Base-by-base conservation (phyloP, 2,797 vertebrate genomes). In the Gobio occitaniae region DNA sequence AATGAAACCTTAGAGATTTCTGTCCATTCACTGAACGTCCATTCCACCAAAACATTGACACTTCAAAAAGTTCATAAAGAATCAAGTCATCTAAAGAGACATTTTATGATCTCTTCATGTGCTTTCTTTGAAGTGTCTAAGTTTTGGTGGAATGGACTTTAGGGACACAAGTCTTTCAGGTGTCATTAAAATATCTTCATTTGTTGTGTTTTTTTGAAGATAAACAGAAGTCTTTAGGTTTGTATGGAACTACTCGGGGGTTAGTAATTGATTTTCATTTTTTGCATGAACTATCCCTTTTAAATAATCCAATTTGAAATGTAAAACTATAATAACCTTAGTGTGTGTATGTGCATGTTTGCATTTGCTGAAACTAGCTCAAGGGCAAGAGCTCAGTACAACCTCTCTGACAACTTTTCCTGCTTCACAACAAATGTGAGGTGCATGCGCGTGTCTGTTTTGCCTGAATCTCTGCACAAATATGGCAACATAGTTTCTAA, bases 341-440 rank as follows among this genome's bases (percentile, higher is more conserved):
- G 16, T 47, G 59, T 32, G 54, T 50, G 66, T 54, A 15, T 83
- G 44, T 52, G 47, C 71, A 25, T 41, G 29, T 66, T 76, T 68
- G n/a, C 71, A 54, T 17, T 66, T 83, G 48, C 32, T 41, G 72
- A 76, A 68, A 76, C 32, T 70, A 6, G 72, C 61, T 83, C 6
- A 13, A 54, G 61, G 72, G 61, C 61, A 54, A 38, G 10, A 25
- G 32, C 16, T 74, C 12, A 13, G 56, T 65, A 50, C 70, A 75
- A 36, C 29, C 29, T 50, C 56, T 61, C 44, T 65, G 41, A 50
- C 70, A 74, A 61, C 29, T 65, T 65, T 52, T 25, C 21, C 72
- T 52, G 48, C 16, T 19, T 83, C 44, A 74, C 44, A 50, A 10
- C 71, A n/a, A 66, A 41, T 29, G 21, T 38, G 9, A 54, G 61